Evolutionary conservation across 2,797 vertebrate species (phyloP), one percentile per base, ranked within the genome.

Genomic region (Acrossocheilus wenchowensis): DNA sequence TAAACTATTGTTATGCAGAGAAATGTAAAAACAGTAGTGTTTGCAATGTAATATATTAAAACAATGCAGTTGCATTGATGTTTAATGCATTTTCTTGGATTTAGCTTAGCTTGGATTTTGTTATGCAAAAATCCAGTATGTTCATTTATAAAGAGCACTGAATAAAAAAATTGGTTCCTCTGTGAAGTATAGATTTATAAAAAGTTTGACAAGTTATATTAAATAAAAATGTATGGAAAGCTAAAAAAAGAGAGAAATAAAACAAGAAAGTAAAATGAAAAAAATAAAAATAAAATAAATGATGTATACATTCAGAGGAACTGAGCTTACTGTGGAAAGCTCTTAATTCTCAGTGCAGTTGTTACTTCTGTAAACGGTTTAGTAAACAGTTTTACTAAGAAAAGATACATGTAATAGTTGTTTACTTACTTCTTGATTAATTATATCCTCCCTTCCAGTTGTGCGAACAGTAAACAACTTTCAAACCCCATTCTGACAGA

Each of bases 401-500:
- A 84, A 75, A 68, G 23, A 83, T 64, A 23, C 23, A 75, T 52
- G 2, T 34, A 77, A 78, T 69, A 34, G 64, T 66, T 43, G 12
- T 64, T 62, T 45, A 41, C 45, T 39, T 62, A 60, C 73, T 60
- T 45, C 39, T 26, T 50, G 30, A 75, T 83, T 21, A 36, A 83
- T n/a, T 48, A 36, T 15, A 62, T 64, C 43, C n/a, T 83, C 10
- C 8, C 6, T 43, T 82, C 23, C 8, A 69, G 66, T 69, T 69
- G 66, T 69, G 34, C 34, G 34, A 39, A 21, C 34, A 36, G 79
- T 41, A 7, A 34, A 62, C 48, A 23, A 62, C 36, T 39, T 60
- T 69, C 36, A 78, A 87, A 78, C 74, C 74, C 90, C 88, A 90
- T 88, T 91, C 86, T 90, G 87, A 91, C 87, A 82, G 87, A 87